A percentile compares a stretch with the other conserved stretches of the same genome.
phyloP scores from a whole-genome alignment of 2,113 vertebrate genomes.

The Pomatorhinus ruficollis region DNA sequence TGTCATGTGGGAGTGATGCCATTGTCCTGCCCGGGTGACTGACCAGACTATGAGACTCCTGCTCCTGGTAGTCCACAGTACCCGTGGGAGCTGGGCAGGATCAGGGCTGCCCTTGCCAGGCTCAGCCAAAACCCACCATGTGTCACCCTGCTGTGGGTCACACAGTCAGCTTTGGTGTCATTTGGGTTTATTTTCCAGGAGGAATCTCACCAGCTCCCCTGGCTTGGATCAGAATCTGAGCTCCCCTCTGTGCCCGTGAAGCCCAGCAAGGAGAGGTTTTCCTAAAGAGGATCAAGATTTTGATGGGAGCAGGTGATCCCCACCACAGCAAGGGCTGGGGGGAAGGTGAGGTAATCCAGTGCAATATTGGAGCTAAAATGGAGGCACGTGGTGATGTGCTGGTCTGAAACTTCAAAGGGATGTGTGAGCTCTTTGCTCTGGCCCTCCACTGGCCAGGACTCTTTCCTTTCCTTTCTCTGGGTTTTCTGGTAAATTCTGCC shows the following conservation, averaged over 20 bases:
- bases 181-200: background rate
- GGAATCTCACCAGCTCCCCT: background rate
- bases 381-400: background rate
- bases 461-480: background rate
- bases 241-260: fast-evolving
- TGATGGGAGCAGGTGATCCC: background rate
- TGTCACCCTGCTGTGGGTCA: background rate
- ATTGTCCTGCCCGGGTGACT: background rate
- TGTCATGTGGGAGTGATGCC: slow-evolving; percentile 1
- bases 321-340: background rate
- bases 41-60: background rate
- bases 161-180: fast-evolving
- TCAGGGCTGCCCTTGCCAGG: background rate
- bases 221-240: background rate
- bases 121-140: fast-evolving
- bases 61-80: background rate
- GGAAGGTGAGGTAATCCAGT: fast-evolving
- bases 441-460: background rate
- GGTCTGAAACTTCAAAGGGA: background rate
- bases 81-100: background rate
- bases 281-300: background rate
- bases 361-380: background rate
- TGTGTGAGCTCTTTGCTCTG: background rate
- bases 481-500: slow-evolving; percentile 1
- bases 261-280: background rate